A percentile compares a stretch with the other conserved stretches of the same genome.
Evolutionary conservation across 2,888 invertebrate species (phyloP).

Genomic region (Drosophila setosimentum): DNA sequence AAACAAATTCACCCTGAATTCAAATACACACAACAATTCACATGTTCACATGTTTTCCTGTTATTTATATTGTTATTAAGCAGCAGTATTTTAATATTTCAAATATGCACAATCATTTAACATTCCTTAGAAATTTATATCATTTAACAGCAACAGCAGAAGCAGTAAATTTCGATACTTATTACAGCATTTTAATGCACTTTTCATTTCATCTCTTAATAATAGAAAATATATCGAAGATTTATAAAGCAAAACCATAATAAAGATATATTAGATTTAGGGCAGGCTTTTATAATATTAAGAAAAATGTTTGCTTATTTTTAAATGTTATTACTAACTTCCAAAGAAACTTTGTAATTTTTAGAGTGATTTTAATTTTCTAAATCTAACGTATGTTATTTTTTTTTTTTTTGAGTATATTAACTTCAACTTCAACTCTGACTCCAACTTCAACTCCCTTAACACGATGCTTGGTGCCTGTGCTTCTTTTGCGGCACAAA

Average conservation of each 20-base stretch:
- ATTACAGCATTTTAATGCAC: neutral
- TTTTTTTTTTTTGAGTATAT: neutral
- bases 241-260: fast-evolving
- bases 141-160: too few species aligned
- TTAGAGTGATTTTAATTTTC: neutral
- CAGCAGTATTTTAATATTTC: too few species aligned
- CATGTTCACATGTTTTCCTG: too few species aligned
- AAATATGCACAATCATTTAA: too few species aligned
- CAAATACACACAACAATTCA: too few species aligned
- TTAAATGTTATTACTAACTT: too few species aligned
- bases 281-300: neutral
- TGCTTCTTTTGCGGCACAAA: conserved; percentile 35
- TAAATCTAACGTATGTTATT: too few species aligned
- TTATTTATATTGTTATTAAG: too few species aligned
- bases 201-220: too few species aligned
- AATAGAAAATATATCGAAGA: neutral
- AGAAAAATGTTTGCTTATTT: neutral
- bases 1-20: neutral
- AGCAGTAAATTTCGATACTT: neutral
- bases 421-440: neutral
- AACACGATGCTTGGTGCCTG: neutral
- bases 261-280: neutral
- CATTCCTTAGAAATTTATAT: too few species aligned
- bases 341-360: neutral
- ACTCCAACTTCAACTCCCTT: neutral